Evolutionary conservation across 2,797 vertebrate genomes (phyloP), one percentile per base, ranked within the genome.

Genomic region (Tokudaia muenninki): DNA sequence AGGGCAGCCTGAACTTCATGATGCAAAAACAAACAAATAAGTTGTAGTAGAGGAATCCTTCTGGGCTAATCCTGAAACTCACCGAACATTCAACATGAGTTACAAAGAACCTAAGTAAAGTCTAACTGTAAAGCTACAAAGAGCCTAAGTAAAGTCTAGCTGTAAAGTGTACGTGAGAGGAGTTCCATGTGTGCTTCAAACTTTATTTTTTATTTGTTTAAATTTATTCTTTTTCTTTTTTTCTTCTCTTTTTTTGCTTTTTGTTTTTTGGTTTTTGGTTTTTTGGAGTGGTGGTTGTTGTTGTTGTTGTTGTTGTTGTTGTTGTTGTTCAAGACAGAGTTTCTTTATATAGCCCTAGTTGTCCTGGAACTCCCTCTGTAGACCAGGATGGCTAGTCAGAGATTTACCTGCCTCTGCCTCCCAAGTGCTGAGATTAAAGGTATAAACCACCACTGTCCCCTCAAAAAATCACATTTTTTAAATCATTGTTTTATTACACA

Each of bases 161-260:
- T 87, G 86, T 84, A 21, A 29, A 91, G n/a, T 0, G 37, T 29
- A 12, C 57, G 31, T 41, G 26, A 78, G 21, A 9, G 3, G 77
- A 92, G 75, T 47, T 55, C 34, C 16, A 26, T 79, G 52, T 65
- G 74, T 67, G 72, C 97, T 67, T 91, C 65, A 37, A 96, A 55
- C 4, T 94, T 81, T 95, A 82, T 78, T 94, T n/a, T 77, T 81
- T 3, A 16, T 21, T 72, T 81, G 10, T 87, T 93, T 37, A 65
- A n/a, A 78, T 41, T 44, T 17, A 91, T 31, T 6, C 16, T 86
- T 1, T 57, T 67, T 16, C 41, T 47, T 77, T 41, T 41, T 41
- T 11, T 41, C 34, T 21, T 72, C 13, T 6, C 24, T 37, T 77
- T 6, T 24, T 2, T 41, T 75, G 47, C 19, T 79, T 41, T 29